Percentiles rank a stretch among this genome's conserved stretches.
These are phyloP conservation scores for Chloebia gouldiae DNA, from an alignment of 2,113 vertebrate genomes.

Conservation along the genomic window DNA sequence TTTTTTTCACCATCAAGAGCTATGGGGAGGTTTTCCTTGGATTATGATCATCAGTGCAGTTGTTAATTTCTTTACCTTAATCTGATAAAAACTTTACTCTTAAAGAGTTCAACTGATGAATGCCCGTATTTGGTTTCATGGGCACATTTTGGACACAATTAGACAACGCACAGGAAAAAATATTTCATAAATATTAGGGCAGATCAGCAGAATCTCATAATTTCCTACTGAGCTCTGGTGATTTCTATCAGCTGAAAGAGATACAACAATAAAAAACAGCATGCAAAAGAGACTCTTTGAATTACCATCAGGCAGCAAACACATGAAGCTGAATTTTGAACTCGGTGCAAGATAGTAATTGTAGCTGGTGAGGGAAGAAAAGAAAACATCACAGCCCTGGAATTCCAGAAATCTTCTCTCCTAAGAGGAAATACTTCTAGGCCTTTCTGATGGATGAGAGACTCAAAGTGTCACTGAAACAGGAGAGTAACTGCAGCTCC, in stretches of 20 bases:
- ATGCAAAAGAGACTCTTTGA: neutral
- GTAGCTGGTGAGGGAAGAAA: neutral
- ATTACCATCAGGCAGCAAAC: neutral
- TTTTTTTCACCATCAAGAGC: neutral
- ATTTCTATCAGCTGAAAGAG: neutral
- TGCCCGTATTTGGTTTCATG: neutral
- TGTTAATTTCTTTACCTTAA: neutral
- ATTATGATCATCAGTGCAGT: neutral
- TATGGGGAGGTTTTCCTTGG: neutral
- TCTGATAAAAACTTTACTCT: neutral
- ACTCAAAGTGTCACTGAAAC: constrained; percentile 8
- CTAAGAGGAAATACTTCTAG: neutral
- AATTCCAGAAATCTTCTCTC: constrained; percentile 21
- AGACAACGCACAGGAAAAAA: neutral
- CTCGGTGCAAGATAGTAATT: neutral
- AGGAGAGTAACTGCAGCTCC: neutral
- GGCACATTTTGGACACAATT: neutral
- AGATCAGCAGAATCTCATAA: neutral
- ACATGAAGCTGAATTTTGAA: neutral
- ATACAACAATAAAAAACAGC: neutral
- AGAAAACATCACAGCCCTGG: neutral
- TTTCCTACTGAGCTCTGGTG: neutral
- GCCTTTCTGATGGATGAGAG: constrained; percentile 8
- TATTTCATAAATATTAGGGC: neutral
- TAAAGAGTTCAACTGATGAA: neutral